A percentile compares a stretch with the other conserved stretches of the same genome.
Evolutionary conservation across 2,113 vertebrate species (phyloP).

Genomic region (Carassius gibelio): DNA sequence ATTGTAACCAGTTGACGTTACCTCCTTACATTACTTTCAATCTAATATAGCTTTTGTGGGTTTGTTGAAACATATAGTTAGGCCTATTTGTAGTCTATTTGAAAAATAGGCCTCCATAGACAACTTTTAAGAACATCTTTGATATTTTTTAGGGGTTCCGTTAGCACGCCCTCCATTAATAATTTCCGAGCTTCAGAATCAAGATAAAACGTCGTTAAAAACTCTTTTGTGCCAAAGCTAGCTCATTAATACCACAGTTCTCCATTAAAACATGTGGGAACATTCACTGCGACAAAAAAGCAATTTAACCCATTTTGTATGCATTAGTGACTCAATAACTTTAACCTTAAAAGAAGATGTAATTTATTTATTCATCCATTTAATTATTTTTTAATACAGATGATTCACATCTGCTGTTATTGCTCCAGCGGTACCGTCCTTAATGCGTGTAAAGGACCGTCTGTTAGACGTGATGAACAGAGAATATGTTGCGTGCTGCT

Average conservation of each 20-base stretch:
- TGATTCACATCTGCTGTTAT: conserved; percentile 67
- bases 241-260: background rate
- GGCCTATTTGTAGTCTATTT: background rate
- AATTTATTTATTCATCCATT: conserved; percentile 37
- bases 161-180: background rate
- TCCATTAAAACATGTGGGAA: background rate
- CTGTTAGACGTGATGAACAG: conserved; percentile 40
- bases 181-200: background rate
- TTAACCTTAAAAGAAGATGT: conserved; percentile 23
- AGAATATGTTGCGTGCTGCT: conserved; percentile 48
- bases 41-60: too few relatives aligned
- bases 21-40: too few relatives aligned
- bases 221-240: background rate
- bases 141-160: background rate
- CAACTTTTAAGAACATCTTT: background rate
- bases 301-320: conserved; percentile 27
- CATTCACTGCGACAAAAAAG: background rate
- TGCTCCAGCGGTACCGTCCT: conserved; percentile 55
- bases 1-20: too few relatives aligned
- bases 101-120: background rate
- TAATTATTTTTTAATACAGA: conserved; percentile 46
- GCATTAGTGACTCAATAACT: conserved; percentile 34
- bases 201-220: background rate
- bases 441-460: conserved; percentile 27
- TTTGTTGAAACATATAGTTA: background rate